phyloP scores from a whole-genome alignment of 2,797 vertebrate species.

The Bufotes viridis region DNA sequence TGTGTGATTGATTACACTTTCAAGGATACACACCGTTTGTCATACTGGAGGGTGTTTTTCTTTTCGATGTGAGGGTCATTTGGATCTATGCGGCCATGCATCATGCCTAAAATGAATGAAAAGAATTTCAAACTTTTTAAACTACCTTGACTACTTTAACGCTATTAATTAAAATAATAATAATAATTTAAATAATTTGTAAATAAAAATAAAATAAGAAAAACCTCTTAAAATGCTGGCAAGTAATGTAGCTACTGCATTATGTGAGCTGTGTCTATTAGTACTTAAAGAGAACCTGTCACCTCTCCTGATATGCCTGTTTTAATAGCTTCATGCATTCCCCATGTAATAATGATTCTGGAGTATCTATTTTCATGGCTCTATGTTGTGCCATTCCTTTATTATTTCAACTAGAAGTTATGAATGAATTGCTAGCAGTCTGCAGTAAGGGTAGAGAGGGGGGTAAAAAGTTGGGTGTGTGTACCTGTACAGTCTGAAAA shows the following conservation, averaged over 20 bases:
- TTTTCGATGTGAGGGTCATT: constrained; percentile 37
- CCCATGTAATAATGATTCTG: too few species aligned
- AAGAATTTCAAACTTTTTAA: constrained; percentile 17
- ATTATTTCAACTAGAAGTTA: too few species aligned
- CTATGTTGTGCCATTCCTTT: too few species aligned
- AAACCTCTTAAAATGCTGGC: neutral
- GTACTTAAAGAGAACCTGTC: neutral
- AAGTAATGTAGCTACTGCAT: neutral
- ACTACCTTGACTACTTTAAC: neutral
- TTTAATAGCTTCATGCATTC: too few species aligned
- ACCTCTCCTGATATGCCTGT: too few species aligned
- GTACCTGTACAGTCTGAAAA: too few species aligned
- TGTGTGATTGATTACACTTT: constrained; percentile 57
- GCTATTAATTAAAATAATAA: neutral
- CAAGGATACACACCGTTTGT: constrained; percentile 37
- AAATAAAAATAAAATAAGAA: neutral
- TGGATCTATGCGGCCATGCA: constrained; percentile 20
- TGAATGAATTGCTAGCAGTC: too few species aligned
- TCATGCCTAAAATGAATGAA: constrained; percentile 31
- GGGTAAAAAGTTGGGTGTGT: too few species aligned
- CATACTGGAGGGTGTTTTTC: constrained; percentile 41
- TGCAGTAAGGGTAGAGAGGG: too few species aligned
- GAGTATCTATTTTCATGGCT: too few species aligned
- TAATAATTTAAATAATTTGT: neutral
- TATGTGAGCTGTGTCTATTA: neutral